Evolutionary conservation across 2,888 invertebrate genomes (phyloP).

Genomic region (Calameuta pallipes): DNA sequence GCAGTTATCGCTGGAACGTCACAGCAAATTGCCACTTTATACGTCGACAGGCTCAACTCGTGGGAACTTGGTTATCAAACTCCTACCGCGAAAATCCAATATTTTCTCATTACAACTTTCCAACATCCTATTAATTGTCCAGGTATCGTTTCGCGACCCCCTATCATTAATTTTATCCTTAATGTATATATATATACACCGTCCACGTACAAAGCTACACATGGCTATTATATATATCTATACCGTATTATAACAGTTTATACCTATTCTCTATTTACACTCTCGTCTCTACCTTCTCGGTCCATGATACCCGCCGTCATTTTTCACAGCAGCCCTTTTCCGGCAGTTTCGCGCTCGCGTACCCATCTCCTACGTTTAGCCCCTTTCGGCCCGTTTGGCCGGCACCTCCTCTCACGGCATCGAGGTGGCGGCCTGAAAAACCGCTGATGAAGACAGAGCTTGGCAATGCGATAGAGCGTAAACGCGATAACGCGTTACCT

Average conservation of each 20-base stretch:
- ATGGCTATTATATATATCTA: not conserved
- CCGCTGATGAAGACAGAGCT: constrained; percentile 3
- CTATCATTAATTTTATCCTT: constrained; percentile 6
- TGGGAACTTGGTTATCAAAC: constrained; percentile 1
- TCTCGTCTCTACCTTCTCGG: not conserved
- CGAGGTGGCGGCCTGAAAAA: not conserved
- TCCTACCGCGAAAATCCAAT: constrained; percentile 19
- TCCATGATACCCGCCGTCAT: not conserved
- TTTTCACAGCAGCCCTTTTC: constrained; percentile 4
- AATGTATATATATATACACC: not conserved
- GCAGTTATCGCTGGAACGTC: too few species aligned
- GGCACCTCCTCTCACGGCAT: not conserved
- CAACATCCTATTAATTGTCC: constrained; percentile 23
- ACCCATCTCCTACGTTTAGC: not conserved
- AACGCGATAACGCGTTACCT: constrained; percentile 21
- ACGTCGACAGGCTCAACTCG: not conserved
- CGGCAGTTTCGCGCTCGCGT: not conserved
- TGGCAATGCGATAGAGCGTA: constrained; percentile 24
- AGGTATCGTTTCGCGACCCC: constrained; percentile 2
- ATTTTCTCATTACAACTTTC: constrained; percentile 29
- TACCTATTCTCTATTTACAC: not conserved
- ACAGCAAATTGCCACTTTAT: too few species aligned
- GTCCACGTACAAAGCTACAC: not conserved
- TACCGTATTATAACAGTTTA: not conserved
- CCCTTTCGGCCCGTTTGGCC: not conserved